Evolutionary conservation across 1,140 invertebrate genomes (phyloP), one percentile per base, ranked within the genome.

Genomic region (Diachasma alloeum): DNA sequence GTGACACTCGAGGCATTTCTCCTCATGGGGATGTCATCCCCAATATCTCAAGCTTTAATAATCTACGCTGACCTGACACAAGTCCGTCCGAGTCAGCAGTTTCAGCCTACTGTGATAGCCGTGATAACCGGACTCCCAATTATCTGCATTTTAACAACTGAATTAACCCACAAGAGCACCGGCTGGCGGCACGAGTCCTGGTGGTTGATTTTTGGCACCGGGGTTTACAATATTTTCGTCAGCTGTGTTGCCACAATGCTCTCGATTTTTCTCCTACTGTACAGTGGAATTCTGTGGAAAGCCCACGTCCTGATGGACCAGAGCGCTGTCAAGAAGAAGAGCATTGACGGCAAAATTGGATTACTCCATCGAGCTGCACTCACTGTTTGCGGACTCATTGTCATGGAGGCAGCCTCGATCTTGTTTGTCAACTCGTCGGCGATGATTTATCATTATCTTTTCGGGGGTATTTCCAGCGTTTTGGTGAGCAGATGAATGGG

Each of bases 341-440:
- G 82, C 19, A 84, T 91, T 80, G 82, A 87, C 78, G 77, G 79
- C 44, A 89, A 92, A 83, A 85, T 93, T 78, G 90, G 91, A 71
- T 87, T 93, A 83, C 86, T 93, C 72, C 91, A 91, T 83, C 87
- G 92, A 17, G 90, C 91, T n/a, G 92, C 90, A 44, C 85, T 91
- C 56, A 87, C 93, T 75, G 90, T 93, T 80, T 85, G 90, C 76
- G 86, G 90, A 70, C 91, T 92, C 72, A 87, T 92, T 31, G 85
- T 89, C 59, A 91, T 91, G 86, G 91, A 92, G 78, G 87, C 90
- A 44, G 89, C 91, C 73, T 92, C 92, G 77, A 90, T 93, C 73
- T 88, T 92, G 80, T 93, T 93, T 83, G 90, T 92, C 80, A 93
- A 93, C 89, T 89, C 91, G 66, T 87, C 87, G 67, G 89, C 91